Conservation (phyloP, 2,797 vertebrate genomes). For the Coilia nasus region DNA sequence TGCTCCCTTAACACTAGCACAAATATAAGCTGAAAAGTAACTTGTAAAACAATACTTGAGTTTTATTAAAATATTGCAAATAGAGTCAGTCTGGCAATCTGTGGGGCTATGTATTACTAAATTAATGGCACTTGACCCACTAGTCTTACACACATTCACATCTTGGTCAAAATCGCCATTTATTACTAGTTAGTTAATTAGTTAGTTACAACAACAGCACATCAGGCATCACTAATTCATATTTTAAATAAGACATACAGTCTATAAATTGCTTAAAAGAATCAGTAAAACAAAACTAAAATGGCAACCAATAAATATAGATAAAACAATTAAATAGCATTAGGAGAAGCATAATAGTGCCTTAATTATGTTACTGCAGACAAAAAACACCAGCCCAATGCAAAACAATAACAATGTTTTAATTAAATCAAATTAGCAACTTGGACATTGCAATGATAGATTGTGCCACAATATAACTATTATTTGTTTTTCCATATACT, state of each 20-base stretch:
- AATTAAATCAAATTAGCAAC: not conserved
- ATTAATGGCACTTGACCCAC: not conserved
- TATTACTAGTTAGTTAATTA: not conserved
- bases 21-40: not conserved
- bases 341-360: not conserved
- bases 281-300: not conserved
- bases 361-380: not conserved
- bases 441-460: no score
- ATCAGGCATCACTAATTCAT: not conserved
- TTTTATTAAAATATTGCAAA: no score
- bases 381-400: not conserved
- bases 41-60: not conserved
- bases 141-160: not conserved
- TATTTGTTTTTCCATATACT: not conserved
- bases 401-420: not conserved
- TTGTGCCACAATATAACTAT: not conserved
- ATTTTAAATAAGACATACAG: not conserved
- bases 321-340: not conserved
- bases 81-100: not conserved
- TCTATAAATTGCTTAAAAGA: not conserved
- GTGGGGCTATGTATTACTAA: not conserved
- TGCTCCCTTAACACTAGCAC: no score
- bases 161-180: not conserved
- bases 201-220: not conserved
- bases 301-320: not conserved